Evolutionary conservation across 2,113 vertebrate genomes (phyloP).

Genomic region (Gymnarchus niloticus): DNA sequence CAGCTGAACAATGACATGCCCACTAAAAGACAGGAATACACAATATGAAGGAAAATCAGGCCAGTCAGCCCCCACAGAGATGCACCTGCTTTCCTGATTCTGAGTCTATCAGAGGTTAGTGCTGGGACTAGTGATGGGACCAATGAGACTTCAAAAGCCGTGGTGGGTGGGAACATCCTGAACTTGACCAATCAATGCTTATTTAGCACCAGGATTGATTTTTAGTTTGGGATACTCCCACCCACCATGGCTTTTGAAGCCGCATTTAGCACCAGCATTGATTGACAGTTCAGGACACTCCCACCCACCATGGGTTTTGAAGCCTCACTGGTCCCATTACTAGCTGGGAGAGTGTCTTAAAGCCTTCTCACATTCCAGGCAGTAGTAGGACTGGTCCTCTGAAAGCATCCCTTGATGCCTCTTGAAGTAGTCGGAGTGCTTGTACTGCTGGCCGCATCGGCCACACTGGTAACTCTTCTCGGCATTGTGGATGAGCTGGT

Average conservation of each 20-base stretch:
- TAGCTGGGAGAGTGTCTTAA: not conserved
- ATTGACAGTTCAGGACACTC: too few species aligned
- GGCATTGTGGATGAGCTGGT: constrained; percentile 23
- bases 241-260: too few species aligned
- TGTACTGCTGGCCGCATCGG: constrained; percentile 23
- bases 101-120: not conserved
- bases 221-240: too few species aligned
- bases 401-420: constrained; percentile 17
- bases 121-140: too few species aligned
- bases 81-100: not conserved
- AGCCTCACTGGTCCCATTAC: too few species aligned
- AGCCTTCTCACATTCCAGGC: constrained; percentile 9
- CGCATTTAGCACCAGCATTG: too few species aligned
- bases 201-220: too few species aligned
- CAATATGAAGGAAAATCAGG: not conserved
- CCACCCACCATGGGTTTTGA: too few species aligned
- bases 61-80: not conserved
- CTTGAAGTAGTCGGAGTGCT: constrained; percentile 15
- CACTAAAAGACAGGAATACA: not conserved
- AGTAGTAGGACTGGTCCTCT: constrained; percentile 19
- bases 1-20: not conserved
- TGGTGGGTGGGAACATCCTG: too few species aligned
- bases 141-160: too few species aligned
- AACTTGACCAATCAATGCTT: too few species aligned
- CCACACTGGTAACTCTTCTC: constrained; percentile 19